Evolutionary conservation across 2,113 vertebrate genomes (phyloP).

Genomic region (Poicephalus gulielmi): DNA sequence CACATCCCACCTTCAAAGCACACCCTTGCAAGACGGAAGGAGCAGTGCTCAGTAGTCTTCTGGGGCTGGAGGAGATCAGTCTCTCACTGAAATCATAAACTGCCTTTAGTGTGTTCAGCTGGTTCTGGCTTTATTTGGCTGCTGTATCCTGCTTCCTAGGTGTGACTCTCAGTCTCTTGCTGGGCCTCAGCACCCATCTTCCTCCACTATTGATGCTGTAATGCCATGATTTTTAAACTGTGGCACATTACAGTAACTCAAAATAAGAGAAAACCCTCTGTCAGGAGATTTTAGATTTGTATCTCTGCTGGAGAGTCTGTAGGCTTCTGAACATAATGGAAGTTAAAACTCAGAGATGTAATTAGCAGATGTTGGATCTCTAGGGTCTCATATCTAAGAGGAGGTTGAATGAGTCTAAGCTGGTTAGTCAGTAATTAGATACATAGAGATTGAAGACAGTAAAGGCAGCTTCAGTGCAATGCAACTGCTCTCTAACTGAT

Average conservation of each 20-base stretch:
- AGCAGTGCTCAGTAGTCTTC: background rate
- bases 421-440: background rate
- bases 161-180: background rate
- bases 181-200: background rate
- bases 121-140: background rate
- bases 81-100: background rate
- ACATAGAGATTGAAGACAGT: background rate
- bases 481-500: background rate
- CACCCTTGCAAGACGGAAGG: background rate
- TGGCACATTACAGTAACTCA: background rate
- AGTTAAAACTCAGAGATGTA: background rate
- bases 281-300: background rate
- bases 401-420: background rate
- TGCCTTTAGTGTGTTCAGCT: background rate
- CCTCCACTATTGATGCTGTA: background rate
- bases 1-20: background rate
- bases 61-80: background rate
- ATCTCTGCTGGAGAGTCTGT: background rate
- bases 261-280: background rate
- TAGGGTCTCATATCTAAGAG: background rate
- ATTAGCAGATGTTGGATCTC: background rate
- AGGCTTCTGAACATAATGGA: background rate
- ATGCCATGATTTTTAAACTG: background rate
- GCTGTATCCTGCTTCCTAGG: background rate
- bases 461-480: background rate